Conservation (phyloP, 2,888 invertebrate species). For the Heteromurus nitidus region DNA sequence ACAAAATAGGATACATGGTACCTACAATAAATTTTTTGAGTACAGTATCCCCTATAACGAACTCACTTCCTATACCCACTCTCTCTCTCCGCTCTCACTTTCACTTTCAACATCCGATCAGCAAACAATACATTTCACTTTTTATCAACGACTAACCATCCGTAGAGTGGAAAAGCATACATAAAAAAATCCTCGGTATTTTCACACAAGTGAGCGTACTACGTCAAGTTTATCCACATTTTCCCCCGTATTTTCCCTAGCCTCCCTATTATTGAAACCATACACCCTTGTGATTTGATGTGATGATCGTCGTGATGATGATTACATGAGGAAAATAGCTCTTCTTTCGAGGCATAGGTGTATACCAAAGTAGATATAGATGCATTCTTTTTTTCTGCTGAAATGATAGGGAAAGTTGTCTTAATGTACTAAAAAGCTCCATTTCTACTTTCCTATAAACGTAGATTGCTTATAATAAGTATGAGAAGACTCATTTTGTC, state of each 20-base stretch:
- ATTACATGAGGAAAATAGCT: constrained; percentile 1
- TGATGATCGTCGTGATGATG: constrained; percentile 45
- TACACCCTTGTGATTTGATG: constrained; percentile 35
- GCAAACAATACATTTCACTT: constrained; percentile 52
- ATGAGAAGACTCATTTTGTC: constrained; percentile 20
- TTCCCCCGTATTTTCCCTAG: constrained; percentile 5
- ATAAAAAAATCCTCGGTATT: not conserved
- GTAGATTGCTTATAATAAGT: not conserved
- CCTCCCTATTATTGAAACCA: not conserved
- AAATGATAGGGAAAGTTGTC: constrained; percentile 4
- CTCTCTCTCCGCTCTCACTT: not conserved
- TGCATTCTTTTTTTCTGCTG: too few species aligned
- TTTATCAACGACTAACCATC: constrained; percentile 48
- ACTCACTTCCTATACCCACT: too few species aligned
- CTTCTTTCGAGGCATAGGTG: too few species aligned
- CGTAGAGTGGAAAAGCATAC: constrained; percentile 11
- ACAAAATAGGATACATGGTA: too few species aligned
- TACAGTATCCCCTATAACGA: too few species aligned
- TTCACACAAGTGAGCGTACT: too few species aligned
- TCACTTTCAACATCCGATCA: constrained; percentile 34
- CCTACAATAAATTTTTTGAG: too few species aligned
- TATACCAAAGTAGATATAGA: not conserved
- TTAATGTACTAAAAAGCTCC: constrained; percentile 7
- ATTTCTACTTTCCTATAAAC: too few species aligned
- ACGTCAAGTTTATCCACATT: not conserved